Percentiles rank a stretch among this genome's conserved stretches.
phyloP scores from a whole-genome alignment of 2,888 invertebrate genomes.

The Platycheirus albimanus region DNA sequence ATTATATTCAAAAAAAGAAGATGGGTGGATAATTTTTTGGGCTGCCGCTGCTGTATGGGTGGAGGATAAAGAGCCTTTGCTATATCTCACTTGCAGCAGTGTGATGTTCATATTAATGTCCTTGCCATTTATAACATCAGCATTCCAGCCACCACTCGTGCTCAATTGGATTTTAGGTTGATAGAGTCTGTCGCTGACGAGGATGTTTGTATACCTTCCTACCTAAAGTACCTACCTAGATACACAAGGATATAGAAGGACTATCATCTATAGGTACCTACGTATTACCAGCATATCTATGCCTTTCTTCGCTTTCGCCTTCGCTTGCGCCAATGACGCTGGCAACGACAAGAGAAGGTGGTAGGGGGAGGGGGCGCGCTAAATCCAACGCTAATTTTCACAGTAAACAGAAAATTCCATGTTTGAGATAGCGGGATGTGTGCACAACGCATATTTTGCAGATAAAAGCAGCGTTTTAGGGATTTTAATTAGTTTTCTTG shows the following conservation, averaged over 20 bases:
- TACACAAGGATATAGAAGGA: background rate
- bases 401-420: conserved; percentile 74
- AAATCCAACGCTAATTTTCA: conserved; percentile 74
- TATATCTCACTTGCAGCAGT: conserved; percentile 71
- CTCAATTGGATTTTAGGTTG: conserved; percentile 69
- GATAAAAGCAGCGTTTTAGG: conserved; percentile 73
- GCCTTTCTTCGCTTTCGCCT: background rate
- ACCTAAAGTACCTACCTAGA: no score
- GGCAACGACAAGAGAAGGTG: background rate
- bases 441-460: conserved; percentile 74
- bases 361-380: conserved; percentile 11
- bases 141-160: conserved; percentile 71
- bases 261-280: background rate
- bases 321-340: background rate
- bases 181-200: conserved; percentile 70
- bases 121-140: conserved; percentile 73
- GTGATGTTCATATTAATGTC: conserved; percentile 71
- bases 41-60: background rate
- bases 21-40: conserved; percentile 10
- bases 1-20: background rate
- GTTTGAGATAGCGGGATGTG: conserved; percentile 73
- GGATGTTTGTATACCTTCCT: conserved; percentile 61
- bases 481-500: conserved; percentile 74
- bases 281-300: conserved; percentile 15
- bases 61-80: conserved; percentile 38